Base-by-base conservation (phyloP, 2,888 invertebrate genomes). In the Lumbricus terrestris region DNA sequence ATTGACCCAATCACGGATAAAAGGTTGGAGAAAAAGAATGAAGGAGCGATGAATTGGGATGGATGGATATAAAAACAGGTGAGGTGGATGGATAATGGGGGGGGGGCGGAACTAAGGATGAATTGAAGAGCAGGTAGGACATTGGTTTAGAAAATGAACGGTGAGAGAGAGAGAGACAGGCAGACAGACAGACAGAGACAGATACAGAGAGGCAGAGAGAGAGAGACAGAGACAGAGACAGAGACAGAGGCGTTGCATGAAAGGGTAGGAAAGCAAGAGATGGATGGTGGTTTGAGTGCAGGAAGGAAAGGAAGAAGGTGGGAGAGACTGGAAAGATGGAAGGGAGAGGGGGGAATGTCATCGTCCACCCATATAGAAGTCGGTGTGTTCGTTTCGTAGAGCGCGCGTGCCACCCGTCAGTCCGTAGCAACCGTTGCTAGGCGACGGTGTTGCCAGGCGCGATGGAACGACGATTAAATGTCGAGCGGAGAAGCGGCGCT, bases 381-480 rank as follows among this genome's bases (percentile, higher is more conserved):
- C 85, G 35, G 20, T 83, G 34, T 83, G 5, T 4, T 33, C 35
- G 16, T 29, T n/a, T 69, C 69, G 69, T 69, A 16, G 69, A 69
- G 69, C 69, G 69, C n/a, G 69, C 69, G n/a, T 37, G 85, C 85
- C 85, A 23, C 85, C 34, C 85, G 34, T 33, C 85, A 16, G 37
- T 85, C 85, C 37, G 37, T 85, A 37, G 85, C 85, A 85, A 85
- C 85, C 35, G 85, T 85, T 85, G 85, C 85, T 15, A 85, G 85
- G 85, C 85, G 34, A 85, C 85, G 35, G 35, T 4, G 85, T 85
- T 85, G 85, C 34, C 85, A 85, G 85, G 85, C 35, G 85, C 85
- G 33, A 85, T 85, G 85, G 85, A 85, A 85, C 85, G 85, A 85
- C 85, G 85, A 85, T 85, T 85, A 85, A 85, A 85, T 37, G 85